Evolutionary conservation across 2,888 invertebrate genomes (phyloP), one percentile per base, ranked within the genome.

Genomic region (Biston stratarius): DNA sequence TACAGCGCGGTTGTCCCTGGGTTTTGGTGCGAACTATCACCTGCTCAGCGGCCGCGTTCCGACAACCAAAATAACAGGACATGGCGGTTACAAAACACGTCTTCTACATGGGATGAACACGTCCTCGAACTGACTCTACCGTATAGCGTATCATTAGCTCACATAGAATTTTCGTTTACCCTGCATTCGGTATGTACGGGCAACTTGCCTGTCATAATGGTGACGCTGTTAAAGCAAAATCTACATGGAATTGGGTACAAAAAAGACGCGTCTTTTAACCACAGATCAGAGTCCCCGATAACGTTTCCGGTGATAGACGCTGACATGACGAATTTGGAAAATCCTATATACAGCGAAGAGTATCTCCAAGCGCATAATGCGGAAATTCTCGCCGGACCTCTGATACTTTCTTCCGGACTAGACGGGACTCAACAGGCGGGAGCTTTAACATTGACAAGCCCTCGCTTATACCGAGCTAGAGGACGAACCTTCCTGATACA

Each of bases 11-110:
- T 98, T 14, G 98, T 98, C 5, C 98, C 98, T 0, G 96, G 98
- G 5, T 98, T 98, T 87, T 99, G 99, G 99, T 97, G 96, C 74
- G 98, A 98, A 86, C 95, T 98, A 79, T 97, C 98, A 77, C 98
- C 98, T 73, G 98, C 98, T 6, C 98, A 98, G 83, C 96, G 98
- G 66, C 98, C 98, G 77, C 94, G 98, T 15, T 96, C 97, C 45
- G 97, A 98, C 85, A 97, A 98, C 0, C 98, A 98, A 82, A 96
- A 97, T 79, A 97, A 97, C 6, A 95, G 98, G 73, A 97, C 98
- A 0, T 99, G 98, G 98, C 95, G 98, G 61, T 93, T 98, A 36
- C 97, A 98, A 83, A 97, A 97, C 74, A 98, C 98, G 76, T 96
- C 97, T 88, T 97, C 97, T 33, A 98, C 98, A 0, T 98, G 98